Conservation (phyloP, 2,113 vertebrate species). For the Ivindomyrus marchei region DNA sequence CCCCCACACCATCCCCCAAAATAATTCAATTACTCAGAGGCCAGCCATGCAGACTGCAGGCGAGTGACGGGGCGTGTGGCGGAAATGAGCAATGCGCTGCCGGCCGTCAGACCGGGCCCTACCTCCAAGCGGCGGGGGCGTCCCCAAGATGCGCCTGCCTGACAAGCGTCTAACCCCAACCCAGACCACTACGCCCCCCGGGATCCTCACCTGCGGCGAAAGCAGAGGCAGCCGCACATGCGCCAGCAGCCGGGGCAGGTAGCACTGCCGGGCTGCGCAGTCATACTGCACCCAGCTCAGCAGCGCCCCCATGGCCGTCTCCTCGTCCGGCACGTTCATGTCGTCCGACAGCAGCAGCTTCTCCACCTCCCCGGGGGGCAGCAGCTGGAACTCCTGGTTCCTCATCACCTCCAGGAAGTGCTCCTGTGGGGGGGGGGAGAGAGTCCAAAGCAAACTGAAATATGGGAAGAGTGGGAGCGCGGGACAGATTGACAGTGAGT, state of each 20-base stretch:
- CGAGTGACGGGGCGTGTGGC: neutral
- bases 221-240: slow-evolving; percentile 88
- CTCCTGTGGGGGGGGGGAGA: slow-evolving; percentile 59
- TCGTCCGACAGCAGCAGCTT: slow-evolving; percentile 90
- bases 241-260: slow-evolving; percentile 78
- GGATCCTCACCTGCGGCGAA: slow-evolving; percentile 77
- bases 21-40: slow-evolving; percentile 20
- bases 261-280: slow-evolving; percentile 63
- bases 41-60: neutral
- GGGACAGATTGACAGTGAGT: neutral
- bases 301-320: slow-evolving; percentile 84
- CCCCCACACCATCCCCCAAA: neutral
- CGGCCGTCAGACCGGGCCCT: neutral
- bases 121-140: neutral
- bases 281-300: slow-evolving; percentile 88
- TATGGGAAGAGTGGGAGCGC: neutral
- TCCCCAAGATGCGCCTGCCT: neutral
- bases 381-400: slow-evolving; percentile 89
- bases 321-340: slow-evolving; percentile 92
- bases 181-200: neutral
- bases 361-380: slow-evolving; percentile 84
- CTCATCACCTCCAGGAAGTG: slow-evolving; percentile 93
- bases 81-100: neutral
- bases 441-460: neutral
- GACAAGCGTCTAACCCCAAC: neutral